Base-by-base conservation (phyloP, 2,888 invertebrate genomes). In the Acrobasis suavella region DNA sequence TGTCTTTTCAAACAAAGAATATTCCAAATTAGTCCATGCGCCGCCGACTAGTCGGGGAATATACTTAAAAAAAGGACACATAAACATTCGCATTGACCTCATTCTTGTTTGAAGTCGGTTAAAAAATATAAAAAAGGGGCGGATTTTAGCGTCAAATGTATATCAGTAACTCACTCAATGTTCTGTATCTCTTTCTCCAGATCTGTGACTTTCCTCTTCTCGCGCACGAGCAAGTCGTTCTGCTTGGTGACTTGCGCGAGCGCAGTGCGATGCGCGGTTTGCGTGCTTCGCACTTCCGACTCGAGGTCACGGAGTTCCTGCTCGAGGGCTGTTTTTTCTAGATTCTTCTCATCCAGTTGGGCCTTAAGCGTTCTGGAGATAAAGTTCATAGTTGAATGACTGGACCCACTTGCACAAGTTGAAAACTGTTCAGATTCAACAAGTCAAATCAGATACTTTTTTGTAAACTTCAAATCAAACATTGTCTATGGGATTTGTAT, bases 151-250 rank as follows among this genome's bases (percentile, higher is more conserved):
- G n/a, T n/a, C n/a, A n/a, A n/a, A n/a, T n/a, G n/a, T n/a, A 22
- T 22, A 22, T 22, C 32, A 32, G 32, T 8, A 8, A 78, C 88
- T 87, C 63, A 91, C 91, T 83, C 80, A 51, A 87, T 85, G 61
- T 79, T 85, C 46, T 79, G 72, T 63, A 91, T 89, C 74, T 88
- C 91, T 6, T 72, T 66, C 71, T 89, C 81, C 50, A 91, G 68
- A 14, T 88, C 89, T 0, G 64, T 67, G 0, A 90, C 74, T 67
- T 91, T 91, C 64, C 80, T 72, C 54, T 77, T 73, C 73, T 92
- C 91, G 16, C 87, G 69, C 12, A 70, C 72, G 0, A 85, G 73
- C 52, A 81, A 68, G 9, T 89, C 88, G 0, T 70, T 70, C 51
- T 82, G 78, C 66, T 86, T 86, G 64, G 68, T 69, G 9, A 64